Percentiles rank a stretch among this genome's conserved stretches.
These are phyloP conservation scores for Cataglyphis hispanica DNA, from an alignment of 1,140 invertebrate genomes.

Conservation along the genomic window DNA sequence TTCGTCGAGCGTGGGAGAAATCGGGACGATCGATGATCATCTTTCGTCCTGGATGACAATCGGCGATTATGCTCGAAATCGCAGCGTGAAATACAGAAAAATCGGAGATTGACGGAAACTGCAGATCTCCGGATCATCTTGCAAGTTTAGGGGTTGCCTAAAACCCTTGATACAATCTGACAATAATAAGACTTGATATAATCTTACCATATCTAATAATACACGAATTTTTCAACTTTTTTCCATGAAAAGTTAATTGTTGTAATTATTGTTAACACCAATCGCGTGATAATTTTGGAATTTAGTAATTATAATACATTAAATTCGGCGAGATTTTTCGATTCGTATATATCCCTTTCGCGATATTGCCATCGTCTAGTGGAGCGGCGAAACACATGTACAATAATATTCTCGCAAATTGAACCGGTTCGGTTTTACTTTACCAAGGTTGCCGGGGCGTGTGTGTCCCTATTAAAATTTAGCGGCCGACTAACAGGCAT, in stretches of 20 bases:
- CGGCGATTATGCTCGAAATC: conserved; percentile 11
- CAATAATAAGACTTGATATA: no score
- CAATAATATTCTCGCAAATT: conserved; percentile 57
- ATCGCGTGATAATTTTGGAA: background rate
- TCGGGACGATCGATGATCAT: conserved; percentile 29
- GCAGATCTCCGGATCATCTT: background rate
- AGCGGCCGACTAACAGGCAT: conserved; percentile 60
- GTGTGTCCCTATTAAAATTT: conserved; percentile 59
- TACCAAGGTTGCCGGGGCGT: conserved; percentile 46
- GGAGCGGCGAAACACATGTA: conserved; percentile 41
- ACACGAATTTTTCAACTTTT: no score
- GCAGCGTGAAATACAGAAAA: background rate
- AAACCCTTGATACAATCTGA: background rate
- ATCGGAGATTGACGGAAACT: background rate
- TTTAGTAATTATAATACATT: background rate
- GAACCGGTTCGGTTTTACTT: conserved; percentile 61
- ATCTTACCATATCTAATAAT: no score
- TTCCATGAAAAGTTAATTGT: background rate
- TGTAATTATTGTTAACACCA: background rate
- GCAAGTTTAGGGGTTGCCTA: no score
- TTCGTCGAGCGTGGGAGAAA: conserved; percentile 61
- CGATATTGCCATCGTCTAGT: conserved; percentile 34
- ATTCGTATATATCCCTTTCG: background rate
- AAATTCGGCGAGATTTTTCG: background rate
- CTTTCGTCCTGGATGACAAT: conserved; percentile 30